Evolutionary conservation across 2,797 vertebrate genomes (phyloP), one percentile per base, ranked within the genome.

Genomic region (Sebastes umbrosus): DNA sequence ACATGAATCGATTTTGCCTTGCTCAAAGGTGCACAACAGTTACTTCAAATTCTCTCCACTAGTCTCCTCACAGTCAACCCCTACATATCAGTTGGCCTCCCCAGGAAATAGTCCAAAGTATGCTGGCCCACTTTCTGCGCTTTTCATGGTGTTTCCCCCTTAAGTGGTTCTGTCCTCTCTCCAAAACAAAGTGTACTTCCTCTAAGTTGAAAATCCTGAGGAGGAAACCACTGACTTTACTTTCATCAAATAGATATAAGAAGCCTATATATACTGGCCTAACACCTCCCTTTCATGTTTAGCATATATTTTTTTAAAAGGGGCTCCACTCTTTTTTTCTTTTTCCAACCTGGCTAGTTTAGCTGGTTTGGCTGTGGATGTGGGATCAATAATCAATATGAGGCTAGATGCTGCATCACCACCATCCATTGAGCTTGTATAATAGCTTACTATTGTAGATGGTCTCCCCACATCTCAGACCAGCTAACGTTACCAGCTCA

Each of bases 301-400:
- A 8, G 32, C 65, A 64, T 27, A 54, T 27, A 24, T 75, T 79
- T 34, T 18, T 5, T n/a, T 18, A 58, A 68, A 70, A 27, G 14
- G 34, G 65, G 7, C 57, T 36, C 24, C 66, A 20, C 22, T 60
- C 12, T 64, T n/a, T 18, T 60, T 24, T 3, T 52, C 13, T 55
- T 73, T 10, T 66, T 57, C 22, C 36, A 52, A 2, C 20, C 69
- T 70, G 46, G n/a, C 77, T 63, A 39, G 27, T 39, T 72, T 27
- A 29, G 36, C 65, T 57, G 58, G 20, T 39, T 63, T 43, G 22
- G 58, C 58, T 67, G 14, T 72, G 73, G 80, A 82, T 64, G 55
- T 0, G 43, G 54, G 39, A 89, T 92, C 87, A 88, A 59, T 90
- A 89, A 86, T 89, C 77, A 85, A 88, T 71, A 69, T 24, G 29